phyloP scores from a whole-genome alignment of 2,888 invertebrate species.

The Erebia palarica region DNA sequence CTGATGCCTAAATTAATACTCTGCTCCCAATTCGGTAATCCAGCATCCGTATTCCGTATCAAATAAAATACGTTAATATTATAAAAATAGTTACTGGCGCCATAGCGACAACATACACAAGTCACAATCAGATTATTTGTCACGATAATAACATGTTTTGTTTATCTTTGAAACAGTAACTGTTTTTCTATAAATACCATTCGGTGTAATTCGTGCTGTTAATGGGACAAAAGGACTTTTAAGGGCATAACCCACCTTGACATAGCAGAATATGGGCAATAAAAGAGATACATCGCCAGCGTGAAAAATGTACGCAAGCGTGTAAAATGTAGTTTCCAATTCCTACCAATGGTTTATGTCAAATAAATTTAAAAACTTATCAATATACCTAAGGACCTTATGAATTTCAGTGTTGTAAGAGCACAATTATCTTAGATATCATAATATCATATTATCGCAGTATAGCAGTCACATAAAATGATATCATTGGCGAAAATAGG shows the following conservation, averaged over 20 bases:
- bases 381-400: background rate
- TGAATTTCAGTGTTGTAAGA: background rate
- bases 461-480: slow-evolving; percentile 4
- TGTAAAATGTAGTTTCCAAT: background rate
- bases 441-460: background rate
- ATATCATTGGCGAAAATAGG: slow-evolving; percentile 16
- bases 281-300: background rate
- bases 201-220: slow-evolving; percentile 1
- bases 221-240: background rate
- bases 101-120: background rate
- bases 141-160: background rate
- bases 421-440: background rate
- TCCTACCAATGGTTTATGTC: background rate
- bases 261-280: background rate
- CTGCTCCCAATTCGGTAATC: slow-evolving; percentile 16
- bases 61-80: background rate
- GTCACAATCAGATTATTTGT: background rate
- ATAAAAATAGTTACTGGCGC: background rate
- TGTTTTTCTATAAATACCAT: background rate
- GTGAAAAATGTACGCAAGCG: background rate
- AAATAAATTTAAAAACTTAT: background rate
- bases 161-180: background rate
- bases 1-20: slow-evolving; percentile 45
- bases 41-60: slow-evolving; percentile 24
- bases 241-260: slow-evolving; percentile 1